phyloP scores from a whole-genome alignment of 2,113 vertebrate species.

The Porphyrio hochstetteri region DNA sequence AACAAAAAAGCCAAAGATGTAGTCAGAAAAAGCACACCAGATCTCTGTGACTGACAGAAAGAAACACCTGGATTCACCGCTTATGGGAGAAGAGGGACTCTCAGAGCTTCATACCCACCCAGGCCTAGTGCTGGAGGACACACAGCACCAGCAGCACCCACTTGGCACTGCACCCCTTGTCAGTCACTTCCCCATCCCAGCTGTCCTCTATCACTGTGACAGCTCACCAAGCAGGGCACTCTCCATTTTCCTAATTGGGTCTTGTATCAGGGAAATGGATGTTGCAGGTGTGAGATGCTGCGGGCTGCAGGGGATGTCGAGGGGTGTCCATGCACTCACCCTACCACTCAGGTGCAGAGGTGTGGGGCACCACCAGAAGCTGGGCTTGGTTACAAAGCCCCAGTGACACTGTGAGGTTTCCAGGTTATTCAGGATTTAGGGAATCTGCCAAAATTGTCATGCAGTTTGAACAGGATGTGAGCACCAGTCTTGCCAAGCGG shows the following conservation, averaged over 20 bases:
- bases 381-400: neutral
- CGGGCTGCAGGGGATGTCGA: fast-evolving
- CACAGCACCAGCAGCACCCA: fast-evolving
- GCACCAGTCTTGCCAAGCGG: fast-evolving
- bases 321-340: fast-evolving
- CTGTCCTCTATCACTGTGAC: neutral
- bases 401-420: neutral
- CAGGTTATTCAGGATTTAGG: neutral
- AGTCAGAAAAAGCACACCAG: neutral
- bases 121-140: neutral
- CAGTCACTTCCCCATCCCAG: neutral
- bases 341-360: fast-evolving
- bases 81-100: neutral
- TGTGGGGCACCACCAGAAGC: neutral
- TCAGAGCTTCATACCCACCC: neutral
- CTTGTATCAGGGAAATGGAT: neutral
- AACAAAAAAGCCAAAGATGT: neutral
- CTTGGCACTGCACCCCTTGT: neutral
- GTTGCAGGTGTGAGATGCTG: neutral
- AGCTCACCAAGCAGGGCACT: neutral
- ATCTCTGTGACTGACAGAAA: neutral
- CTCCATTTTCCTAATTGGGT: fast-evolving
- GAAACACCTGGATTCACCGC: neutral
- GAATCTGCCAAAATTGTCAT: neutral
- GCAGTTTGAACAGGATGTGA: neutral